These are phyloP conservation scores for Cylloceria caligata DNA, from an alignment of 2,888 invertebrate genomes.

Conservation along the genomic window DNA sequence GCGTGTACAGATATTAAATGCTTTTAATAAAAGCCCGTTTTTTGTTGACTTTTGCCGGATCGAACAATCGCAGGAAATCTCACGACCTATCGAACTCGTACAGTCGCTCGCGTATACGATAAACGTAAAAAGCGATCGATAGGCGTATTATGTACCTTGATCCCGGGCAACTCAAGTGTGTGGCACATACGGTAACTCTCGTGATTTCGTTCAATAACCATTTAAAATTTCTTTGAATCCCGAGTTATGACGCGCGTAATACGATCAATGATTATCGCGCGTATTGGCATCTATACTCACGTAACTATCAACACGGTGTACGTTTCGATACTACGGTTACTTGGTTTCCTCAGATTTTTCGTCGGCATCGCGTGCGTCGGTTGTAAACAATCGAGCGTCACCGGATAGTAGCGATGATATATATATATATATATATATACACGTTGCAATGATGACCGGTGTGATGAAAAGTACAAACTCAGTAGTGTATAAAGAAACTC, in stretches of 20 bases:
- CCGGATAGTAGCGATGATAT: not conserved
- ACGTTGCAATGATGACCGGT: not conserved
- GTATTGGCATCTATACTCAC: not conserved
- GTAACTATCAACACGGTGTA: not conserved
- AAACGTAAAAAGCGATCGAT: not conserved
- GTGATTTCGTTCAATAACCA: not conserved
- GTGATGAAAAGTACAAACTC: not conserved
- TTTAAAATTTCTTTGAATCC: not conserved
- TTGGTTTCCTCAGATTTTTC: not conserved
- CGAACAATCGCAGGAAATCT: constrained; percentile 82
- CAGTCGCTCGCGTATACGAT: not conserved
- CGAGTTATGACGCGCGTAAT: not conserved
- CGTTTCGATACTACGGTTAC: not conserved
- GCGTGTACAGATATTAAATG: no score
- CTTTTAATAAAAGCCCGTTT: not conserved
- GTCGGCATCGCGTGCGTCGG: not conserved
- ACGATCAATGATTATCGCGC: not conserved
- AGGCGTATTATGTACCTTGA: constrained; percentile 29
- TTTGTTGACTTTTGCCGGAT: constrained; percentile 20
- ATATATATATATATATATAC: not conserved
- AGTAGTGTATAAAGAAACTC: not conserved
- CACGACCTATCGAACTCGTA: constrained; percentile 77
- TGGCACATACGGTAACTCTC: not conserved
- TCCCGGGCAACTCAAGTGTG: constrained; percentile 11
- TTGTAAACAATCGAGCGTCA: constrained; percentile 24